A percentile compares a stretch with the other conserved stretches of the same genome.
phyloP scores from a whole-genome alignment of 64 coral and sea anemone species.

The Orbicella faveolata region DNA sequence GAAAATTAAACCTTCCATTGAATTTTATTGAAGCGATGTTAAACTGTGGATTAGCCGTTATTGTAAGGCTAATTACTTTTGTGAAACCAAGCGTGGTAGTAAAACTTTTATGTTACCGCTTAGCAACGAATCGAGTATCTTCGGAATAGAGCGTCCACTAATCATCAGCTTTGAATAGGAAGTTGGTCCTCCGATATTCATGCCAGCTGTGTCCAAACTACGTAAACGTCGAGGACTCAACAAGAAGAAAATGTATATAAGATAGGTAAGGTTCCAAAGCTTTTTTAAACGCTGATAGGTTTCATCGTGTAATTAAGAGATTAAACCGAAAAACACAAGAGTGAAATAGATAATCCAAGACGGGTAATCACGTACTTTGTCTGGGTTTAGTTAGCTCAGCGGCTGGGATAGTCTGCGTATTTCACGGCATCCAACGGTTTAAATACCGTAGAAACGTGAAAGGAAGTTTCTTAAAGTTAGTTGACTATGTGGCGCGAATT shows the following conservation, averaged over 20 bases:
- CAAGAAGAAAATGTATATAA: background rate
- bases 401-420: too few relatives aligned
- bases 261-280: background rate
- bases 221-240: background rate
- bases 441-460: background rate
- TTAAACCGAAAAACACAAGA: background rate
- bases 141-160: background rate
- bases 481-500: background rate
- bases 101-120: background rate
- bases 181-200: too few relatives aligned
- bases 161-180: background rate
- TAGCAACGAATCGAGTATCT: background rate
- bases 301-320: background rate
- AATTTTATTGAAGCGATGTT: background rate
- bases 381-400: background rate
- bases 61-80: background rate
- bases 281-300: background rate
- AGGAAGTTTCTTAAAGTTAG: background rate
- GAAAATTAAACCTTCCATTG: background rate
- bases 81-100: background rate
- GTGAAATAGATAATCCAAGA: constrained; percentile 10
- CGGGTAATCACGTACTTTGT: background rate
- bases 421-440: background rate
- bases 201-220: too few relatives aligned
- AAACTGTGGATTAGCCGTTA: background rate